Conservation (phyloP, 2,888 invertebrate species). For the Marronus borbonicus region DNA sequence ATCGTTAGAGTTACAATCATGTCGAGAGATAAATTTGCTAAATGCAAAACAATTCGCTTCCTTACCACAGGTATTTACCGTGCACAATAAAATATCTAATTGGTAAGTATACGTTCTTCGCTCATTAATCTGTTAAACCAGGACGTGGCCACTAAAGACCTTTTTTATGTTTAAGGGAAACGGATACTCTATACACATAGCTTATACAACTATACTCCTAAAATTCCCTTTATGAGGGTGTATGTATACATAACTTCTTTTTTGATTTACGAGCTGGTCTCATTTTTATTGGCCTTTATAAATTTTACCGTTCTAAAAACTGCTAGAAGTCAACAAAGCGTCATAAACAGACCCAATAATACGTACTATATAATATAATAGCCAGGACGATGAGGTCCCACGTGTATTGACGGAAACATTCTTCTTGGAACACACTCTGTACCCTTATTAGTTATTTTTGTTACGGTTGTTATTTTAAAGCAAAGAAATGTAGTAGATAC, state of each 20-base stretch:
- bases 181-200: neutral
- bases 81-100: no score
- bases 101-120: neutral
- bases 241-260: slow-evolving; percentile 8
- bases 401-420: neutral
- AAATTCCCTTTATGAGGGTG: neutral
- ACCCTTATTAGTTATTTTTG: neutral
- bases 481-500: no score
- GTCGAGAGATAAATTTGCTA: no score
- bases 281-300: slow-evolving; percentile 30
- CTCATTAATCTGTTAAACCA: slow-evolving; percentile 2
- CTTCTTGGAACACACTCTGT: neutral
- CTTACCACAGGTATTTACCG: no score
- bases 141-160: slow-evolving; percentile 10
- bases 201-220: neutral
- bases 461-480: no score
- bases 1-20: no score
- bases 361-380: no score
- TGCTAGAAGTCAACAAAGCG: slow-evolving; percentile 14
- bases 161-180: neutral
- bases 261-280: slow-evolving; percentile 22
- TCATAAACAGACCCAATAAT: slow-evolving; percentile 9
- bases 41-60: no score
- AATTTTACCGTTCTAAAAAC: slow-evolving; percentile 16
- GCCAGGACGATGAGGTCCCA: neutral